These are phyloP conservation scores for Caradrina clavipalpis DNA, from an alignment of 2,888 invertebrate genomes.

Conservation along the genomic window DNA sequence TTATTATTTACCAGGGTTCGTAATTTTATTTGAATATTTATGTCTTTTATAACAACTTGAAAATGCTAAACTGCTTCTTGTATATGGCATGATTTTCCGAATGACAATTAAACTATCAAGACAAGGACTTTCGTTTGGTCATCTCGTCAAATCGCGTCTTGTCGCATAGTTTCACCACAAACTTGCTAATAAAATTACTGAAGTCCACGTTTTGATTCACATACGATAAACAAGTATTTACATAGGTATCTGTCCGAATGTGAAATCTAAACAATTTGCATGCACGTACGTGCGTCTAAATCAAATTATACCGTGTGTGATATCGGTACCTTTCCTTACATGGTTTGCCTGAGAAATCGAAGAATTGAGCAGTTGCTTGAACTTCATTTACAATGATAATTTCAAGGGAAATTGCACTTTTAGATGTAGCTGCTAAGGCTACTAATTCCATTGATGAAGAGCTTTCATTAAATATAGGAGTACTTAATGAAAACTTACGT, in stretches of 20 bases:
- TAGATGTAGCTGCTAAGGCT: neutral
- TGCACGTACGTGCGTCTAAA: constrained; percentile 40
- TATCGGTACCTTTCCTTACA: constrained; percentile 20
- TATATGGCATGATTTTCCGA: too few species aligned
- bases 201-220: constrained; percentile 32
- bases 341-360: constrained; percentile 22
- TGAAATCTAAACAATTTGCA: constrained; percentile 55
- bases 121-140: too few species aligned
- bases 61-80: too few species aligned
- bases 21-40: too few species aligned
- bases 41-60: too few species aligned
- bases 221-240: constrained; percentile 32
- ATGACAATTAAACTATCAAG: too few species aligned
- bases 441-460: neutral
- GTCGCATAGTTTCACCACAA: constrained; percentile 19
- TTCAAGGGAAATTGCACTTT: neutral
- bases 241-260: constrained; percentile 25
- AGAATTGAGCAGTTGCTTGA: constrained; percentile 8
- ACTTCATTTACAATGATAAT: neutral
- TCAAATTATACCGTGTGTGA: constrained; percentile 22
- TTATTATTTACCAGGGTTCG: too few species aligned
- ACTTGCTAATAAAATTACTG: constrained; percentile 33
- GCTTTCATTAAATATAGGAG: too few species aligned
- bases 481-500: too few species aligned
- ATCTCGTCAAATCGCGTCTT: neutral